A percentile compares a stretch with the other conserved stretches of the same genome.
Conservation (phyloP, 2,888 invertebrate species). For the Calameuta pallipes region DNA sequence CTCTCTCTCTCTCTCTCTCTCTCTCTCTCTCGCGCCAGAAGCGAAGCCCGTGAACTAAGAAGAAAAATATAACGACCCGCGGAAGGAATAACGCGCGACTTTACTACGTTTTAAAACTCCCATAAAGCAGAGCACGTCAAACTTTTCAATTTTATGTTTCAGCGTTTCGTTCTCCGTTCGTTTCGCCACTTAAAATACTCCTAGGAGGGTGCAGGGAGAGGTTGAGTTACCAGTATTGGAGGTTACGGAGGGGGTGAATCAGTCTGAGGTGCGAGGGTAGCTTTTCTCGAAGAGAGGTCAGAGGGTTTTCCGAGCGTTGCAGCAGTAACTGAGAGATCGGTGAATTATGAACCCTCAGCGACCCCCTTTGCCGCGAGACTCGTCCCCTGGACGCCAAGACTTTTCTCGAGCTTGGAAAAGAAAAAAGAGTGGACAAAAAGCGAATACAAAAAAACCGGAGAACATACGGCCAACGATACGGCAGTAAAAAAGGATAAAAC, state of each 20-base stretch:
- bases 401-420: no score
- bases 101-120: slow-evolving; percentile 62
- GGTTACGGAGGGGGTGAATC: slow-evolving; percentile 1
- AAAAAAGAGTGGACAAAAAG: no score
- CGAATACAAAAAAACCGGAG: not conserved
- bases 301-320: no score
- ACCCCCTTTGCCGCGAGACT: not conserved
- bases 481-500: not conserved
- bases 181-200: slow-evolving; percentile 44
- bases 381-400: no score
- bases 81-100: slow-evolving; percentile 59
- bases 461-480: not conserved
- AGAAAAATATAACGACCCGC: slow-evolving; percentile 59
- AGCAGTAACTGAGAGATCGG: slow-evolving; percentile 4
- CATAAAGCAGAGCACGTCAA: slow-evolving; percentile 58
- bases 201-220: slow-evolving; percentile 11
- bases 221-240: slow-evolving; percentile 2
- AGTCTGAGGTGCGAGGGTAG: no score
- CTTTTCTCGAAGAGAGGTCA: no score
- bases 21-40: slow-evolving; percentile 3
- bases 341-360: slow-evolving; percentile 9
- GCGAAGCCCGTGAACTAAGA: slow-evolving; percentile 36
- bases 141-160: slow-evolving; percentile 64
- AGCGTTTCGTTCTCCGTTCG: slow-evolving; percentile 44
- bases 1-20: not conserved